Percentiles rank a stretch among this genome's conserved stretches.
These are phyloP conservation scores for Stictocephala bisonia DNA, from an alignment of 2,888 invertebrate species.

Conservation along the genomic window DNA sequence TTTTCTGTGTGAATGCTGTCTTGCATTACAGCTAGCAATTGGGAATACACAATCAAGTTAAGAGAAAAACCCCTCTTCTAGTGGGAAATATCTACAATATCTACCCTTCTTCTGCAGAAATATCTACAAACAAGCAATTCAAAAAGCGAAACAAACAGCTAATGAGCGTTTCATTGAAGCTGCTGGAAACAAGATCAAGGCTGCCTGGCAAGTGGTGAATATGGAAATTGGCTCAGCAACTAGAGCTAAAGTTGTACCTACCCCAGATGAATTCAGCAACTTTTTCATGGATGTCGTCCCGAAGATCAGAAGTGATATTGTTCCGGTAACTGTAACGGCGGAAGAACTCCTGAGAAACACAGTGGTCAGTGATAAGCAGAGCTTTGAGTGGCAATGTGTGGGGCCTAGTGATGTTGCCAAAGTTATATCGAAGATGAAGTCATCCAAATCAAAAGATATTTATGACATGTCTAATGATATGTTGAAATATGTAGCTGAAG, in stretches of 20 bases:
- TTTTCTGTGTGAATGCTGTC: conserved; percentile 31
- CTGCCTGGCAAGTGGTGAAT: conserved; percentile 18
- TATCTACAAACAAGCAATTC: conserved; percentile 1
- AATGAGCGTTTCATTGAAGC: neutral
- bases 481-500: neutral
- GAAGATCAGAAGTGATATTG: neutral
- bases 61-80: too few species aligned
- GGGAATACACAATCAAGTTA: neutral
- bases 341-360: neutral
- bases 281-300: neutral
- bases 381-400: conserved; percentile 14
- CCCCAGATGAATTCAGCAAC: neutral
- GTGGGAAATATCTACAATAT: too few species aligned
- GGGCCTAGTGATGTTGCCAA: neutral
- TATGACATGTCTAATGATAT: conserved; percentile 8
- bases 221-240: neutral
- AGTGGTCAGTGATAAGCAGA: conserved; percentile 13
- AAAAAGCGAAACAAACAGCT: neutral
- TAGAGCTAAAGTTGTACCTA: neutral
- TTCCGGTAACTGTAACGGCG: neutral
- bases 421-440: neutral
- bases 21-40: neutral
- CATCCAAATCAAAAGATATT: neutral
- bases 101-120: too few species aligned
- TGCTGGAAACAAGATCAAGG: neutral